Evolutionary conservation across 2,113 vertebrate species (phyloP), one percentile per base, ranked within the genome.

Genomic region (Gambusia affinis): DNA sequence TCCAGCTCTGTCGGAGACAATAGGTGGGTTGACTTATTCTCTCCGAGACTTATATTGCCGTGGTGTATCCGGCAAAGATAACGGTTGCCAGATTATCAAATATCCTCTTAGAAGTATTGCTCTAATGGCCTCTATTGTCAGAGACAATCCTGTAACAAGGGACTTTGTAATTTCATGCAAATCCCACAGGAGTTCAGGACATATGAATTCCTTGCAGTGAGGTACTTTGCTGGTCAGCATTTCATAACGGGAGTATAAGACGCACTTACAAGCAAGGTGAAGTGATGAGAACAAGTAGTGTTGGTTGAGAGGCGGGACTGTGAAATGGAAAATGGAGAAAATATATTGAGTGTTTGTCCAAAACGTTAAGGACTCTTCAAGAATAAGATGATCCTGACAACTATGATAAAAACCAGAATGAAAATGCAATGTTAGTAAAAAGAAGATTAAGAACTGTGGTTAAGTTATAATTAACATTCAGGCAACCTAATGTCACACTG

Each of bases 81-180:
- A 84, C 75, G 27, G 5, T 15, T 30, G 65, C 77, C 79, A 89
- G 87, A 87, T 91, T 88, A 91, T 90, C 80, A 86, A 76, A 78
- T 78, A 86, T 79, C 85, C 85, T 72, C 68, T 86, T 77, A 73
- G 74, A 75, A 87, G 75, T 72, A 70, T 67, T 60, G 65, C 75
- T 85, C n/a, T 19, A 83, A 80, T 47, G 78, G 71, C 74, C 73
- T 81, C 80, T 47, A 84, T 87, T 90, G 85, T 87, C 66, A 75
- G 77, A 80, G 71, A 79, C 81, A 87, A 85, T 81, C 80, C 80
- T 8, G 37, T 51, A 70, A 72, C 67, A 31, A 17, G 69, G 66
- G 22, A 67, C 81, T 47, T 57, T 81, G 84, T 91, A 88, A 91
- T 91, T 89, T 84, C 31, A 93, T 92, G 89, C 73, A 87, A 88